Evolutionary conservation across 2,888 invertebrate species (phyloP).

Genomic region (Spilosoma lubricipeda): DNA sequence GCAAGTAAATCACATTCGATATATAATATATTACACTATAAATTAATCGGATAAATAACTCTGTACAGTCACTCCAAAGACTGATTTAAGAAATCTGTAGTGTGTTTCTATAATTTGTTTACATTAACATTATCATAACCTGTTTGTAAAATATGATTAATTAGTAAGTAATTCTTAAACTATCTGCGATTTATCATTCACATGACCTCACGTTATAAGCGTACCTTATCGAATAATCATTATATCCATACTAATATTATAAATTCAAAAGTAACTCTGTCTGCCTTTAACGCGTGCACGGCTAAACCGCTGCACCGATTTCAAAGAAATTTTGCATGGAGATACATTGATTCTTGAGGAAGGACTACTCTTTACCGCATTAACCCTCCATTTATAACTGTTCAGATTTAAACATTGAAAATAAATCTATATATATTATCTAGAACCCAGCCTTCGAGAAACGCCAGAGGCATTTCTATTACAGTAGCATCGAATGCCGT

Average conservation of each 20-base stretch:
- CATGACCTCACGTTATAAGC: neutral
- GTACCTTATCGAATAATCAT: neutral
- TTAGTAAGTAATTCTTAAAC: neutral
- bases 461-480: constrained; percentile 54
- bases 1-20: too few relatives aligned
- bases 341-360: too few relatives aligned
- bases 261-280: too few relatives aligned
- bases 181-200: neutral
- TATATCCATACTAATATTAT: neutral
- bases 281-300: too few relatives aligned
- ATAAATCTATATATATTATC: constrained; percentile 40
- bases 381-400: neutral
- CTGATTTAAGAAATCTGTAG: neutral
- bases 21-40: too few relatives aligned
- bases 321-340: too few relatives aligned
- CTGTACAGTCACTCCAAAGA: neutral
- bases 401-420: constrained; percentile 24
- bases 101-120: neutral
- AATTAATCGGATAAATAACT: neutral
- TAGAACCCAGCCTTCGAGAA: constrained; percentile 26
- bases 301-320: too few relatives aligned
- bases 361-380: too few relatives aligned
- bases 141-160: neutral
- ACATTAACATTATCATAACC: neutral
- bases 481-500: constrained; percentile 56